phyloP scores from a whole-genome alignment of 2,888 invertebrate species.

The Agriopis aurantiaria region DNA sequence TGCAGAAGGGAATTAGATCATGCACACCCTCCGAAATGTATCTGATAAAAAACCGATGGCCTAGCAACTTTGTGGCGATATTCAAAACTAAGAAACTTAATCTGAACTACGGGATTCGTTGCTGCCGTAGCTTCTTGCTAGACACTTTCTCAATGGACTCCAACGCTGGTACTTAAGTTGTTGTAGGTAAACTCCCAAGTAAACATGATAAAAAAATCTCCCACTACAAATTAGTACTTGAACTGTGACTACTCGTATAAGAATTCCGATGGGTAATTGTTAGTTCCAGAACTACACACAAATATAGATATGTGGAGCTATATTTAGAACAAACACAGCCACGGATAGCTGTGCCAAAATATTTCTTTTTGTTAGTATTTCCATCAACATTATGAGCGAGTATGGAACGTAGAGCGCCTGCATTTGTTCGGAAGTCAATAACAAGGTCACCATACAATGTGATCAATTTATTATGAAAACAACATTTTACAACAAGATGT shows the following conservation, averaged over 20 bases:
- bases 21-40: no score
- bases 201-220: no score
- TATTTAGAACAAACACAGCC: slow-evolving; percentile 16
- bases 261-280: slow-evolving; percentile 2
- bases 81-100: no score
- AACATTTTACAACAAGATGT: slow-evolving; percentile 20
- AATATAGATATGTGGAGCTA: slow-evolving; percentile 2
- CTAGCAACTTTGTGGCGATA: no score
- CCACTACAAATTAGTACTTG: background rate
- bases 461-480: slow-evolving; percentile 24
- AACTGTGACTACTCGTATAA: slow-evolving; percentile 3
- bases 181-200: no score
- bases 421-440: slow-evolving; percentile 25
- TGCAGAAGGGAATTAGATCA: no score
- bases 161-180: no score
- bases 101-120: no score
- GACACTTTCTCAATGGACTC: no score
- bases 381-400: slow-evolving; percentile 21
- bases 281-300: slow-evolving; percentile 3
- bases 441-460: slow-evolving; percentile 29
- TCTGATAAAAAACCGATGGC: no score
- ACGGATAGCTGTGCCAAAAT: slow-evolving; percentile 30
- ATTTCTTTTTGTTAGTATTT: slow-evolving; percentile 28
- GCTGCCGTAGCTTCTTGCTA: no score
- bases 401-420: slow-evolving; percentile 5